phyloP scores from a whole-genome alignment of 2,113 vertebrate genomes.

The Psephotus haematonotus region DNA sequence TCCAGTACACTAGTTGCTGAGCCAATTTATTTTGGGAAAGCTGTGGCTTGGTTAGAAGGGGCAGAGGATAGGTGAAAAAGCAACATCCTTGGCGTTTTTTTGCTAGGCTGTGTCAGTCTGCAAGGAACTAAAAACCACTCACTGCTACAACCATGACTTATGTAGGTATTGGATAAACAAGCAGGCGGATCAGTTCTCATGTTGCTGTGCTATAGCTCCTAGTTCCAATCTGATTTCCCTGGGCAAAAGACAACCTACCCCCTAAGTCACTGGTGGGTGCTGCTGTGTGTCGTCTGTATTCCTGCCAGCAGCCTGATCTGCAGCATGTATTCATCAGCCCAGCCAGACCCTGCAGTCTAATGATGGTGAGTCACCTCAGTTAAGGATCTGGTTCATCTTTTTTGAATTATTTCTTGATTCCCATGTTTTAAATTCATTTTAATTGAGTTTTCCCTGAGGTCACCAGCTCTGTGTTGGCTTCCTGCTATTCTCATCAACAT shows the following conservation, averaged over 20 bases:
- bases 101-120: neutral
- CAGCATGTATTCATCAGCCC: neutral
- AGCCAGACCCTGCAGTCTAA: neutral
- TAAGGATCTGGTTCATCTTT: neutral
- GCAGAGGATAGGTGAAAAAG: neutral
- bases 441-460: neutral
- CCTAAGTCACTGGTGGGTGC: neutral
- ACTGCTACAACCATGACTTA: neutral
- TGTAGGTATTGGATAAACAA: neutral
- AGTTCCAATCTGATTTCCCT: neutral
- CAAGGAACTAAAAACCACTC: neutral
- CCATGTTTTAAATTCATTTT: neutral
- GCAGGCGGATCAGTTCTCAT: neutral
- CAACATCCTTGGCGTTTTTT: neutral
- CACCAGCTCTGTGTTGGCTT: neutral
- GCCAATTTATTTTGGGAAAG: neutral
- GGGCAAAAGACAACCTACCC: neutral
- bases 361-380: neutral
- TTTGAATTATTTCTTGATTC: neutral
- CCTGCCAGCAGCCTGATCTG: neutral
- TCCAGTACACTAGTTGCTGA: neutral
- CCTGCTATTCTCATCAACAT: neutral
- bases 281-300: neutral
- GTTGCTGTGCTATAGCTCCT: neutral
- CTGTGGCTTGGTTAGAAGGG: neutral